Evolutionary conservation across 2,113 vertebrate genomes (phyloP), one percentile per base, ranked within the genome.

Genomic region (Leiothrix lutea): DNA sequence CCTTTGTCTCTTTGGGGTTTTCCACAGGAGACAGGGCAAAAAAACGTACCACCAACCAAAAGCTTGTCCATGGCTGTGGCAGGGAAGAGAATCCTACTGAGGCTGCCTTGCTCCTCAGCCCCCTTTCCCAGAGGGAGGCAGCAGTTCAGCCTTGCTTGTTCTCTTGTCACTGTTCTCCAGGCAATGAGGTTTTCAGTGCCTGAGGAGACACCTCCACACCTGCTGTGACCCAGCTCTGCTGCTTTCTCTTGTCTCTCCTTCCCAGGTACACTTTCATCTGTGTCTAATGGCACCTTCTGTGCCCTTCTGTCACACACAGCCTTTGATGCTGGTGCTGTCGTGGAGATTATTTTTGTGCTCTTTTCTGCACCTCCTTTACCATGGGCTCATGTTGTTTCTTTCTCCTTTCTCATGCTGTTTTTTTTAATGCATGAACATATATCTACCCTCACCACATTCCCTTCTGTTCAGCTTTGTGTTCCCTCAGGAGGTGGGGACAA

Each of bases 1-100:
- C 14, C 1, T 45, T 29, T 22, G 17, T 11, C 44, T 19, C 4
- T 0, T 3, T 12, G 38, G 40, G 36, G 6, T 24, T 92, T 80
- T 38, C 56, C 51, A 26, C 13, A 14, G 53, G 14, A 56, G 7
- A 47, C 1, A 11, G 1, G 19, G 29, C 25, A 33, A 25, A 77
- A 77, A 48, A 19, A 33, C 1, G 7, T 4, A 2, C 29, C n/a
- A 3, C 31, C 1, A 1, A 40, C n/a, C n/a, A 3, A 17, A 53
- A 29, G 3, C 36, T 38, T 3, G 0, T 35, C 50, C 36, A 1
- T 4, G 48, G 61, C 61, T 31, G 86, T 9, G 31, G 38, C 70
- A 51, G 58, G 38, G 60, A 36, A 60, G 80, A 38, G 45, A 33
- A 3, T 12, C 13, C 24, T 4, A 4, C 19, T 50, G 78, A 42